These are phyloP conservation scores for Drosophila pandora DNA, from an alignment of 1,140 invertebrate genomes.

Conservation along the genomic window DNA sequence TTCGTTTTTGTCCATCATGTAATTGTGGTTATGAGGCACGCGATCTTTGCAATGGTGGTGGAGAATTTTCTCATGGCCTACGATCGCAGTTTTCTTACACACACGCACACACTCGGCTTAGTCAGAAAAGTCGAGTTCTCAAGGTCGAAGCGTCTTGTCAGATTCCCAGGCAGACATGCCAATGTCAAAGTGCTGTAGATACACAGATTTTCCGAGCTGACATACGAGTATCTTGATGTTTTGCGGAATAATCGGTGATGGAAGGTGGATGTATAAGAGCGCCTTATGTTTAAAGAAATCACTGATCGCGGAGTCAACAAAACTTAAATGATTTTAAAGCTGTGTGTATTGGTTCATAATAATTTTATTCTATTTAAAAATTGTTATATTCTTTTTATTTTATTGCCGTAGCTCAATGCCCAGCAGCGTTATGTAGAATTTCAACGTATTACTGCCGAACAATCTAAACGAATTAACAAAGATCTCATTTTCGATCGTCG, in stretches of 20 bases:
- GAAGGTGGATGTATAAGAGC: constrained; percentile 4
- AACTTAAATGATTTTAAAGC: too few relatives aligned
- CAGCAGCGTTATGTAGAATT: constrained; percentile 92
- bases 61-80: constrained; percentile 48
- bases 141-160: constrained; percentile 59
- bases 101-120: constrained; percentile 29
- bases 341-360: too few relatives aligned
- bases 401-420: constrained; percentile 63
- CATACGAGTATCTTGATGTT: background rate
- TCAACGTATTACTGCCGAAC: constrained; percentile 90
- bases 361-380: too few relatives aligned
- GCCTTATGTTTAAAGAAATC: background rate
- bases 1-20: constrained; percentile 31
- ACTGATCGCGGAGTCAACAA: too few relatives aligned
- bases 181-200: constrained; percentile 65
- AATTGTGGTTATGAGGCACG: constrained; percentile 55
- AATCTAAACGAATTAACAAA: constrained; percentile 88
- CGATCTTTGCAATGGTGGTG: constrained; percentile 41
- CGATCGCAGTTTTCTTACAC: constrained; percentile 35
- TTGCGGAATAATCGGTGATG: constrained; percentile 1
- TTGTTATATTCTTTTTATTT: too few relatives aligned
- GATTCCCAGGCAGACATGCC: constrained; percentile 74
- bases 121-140: constrained; percentile 41
- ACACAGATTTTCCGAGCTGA: constrained; percentile 34
- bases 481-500: constrained; percentile 88